Evolutionary conservation across 2,888 invertebrate genomes (phyloP), one percentile per base, ranked within the genome.

Genomic region (Sesia apiformis): DNA sequence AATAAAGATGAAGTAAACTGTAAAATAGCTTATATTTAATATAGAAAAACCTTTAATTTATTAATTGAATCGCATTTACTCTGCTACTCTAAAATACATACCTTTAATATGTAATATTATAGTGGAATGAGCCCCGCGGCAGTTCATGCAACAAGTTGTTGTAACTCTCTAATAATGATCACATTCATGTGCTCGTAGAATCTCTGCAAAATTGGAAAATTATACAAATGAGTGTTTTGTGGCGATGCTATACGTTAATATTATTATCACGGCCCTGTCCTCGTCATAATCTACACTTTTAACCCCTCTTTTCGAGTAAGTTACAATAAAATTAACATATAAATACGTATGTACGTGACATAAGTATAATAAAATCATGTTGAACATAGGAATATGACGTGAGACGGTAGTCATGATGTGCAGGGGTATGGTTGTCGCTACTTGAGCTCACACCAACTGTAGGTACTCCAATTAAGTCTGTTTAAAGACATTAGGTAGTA

Each of bases 251-350:
- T 51, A 39, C 51, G 71, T 75, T 71, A 69, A 64, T 63, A 73
- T 65, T 65, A 69, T 64, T 65, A 63, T 68, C 68, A 68, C 74
- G 62, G 65, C 65, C 61, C 58, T 60, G 67, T 65, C 67, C 65
- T 65, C 57, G 64, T 67, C 67, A 61, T 78, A 73, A 78, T 83
- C 72, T 74, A 71, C 67, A 81, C 76, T 84, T 86, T 86, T 84
- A 76, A 50, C 67, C 76, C 78, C 70, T 77, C 75, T 86, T 87
- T 85, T 81, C 66, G 74, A 76, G 66, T 64, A 67, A 71, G 70
- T 65, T 60, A 70, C 67, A 68, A 77, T 87, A 76, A 81, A 78
- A 87, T 88, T 87, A 71, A 66, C 87, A 88, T 88, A 79, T 58
- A 74, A 80, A 84, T 74, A 72, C 63, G 58, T 59, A 58, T 62